Evolutionary conservation across 2,888 invertebrate species (phyloP).

Genomic region (Chymomyza fuscimana): DNA sequence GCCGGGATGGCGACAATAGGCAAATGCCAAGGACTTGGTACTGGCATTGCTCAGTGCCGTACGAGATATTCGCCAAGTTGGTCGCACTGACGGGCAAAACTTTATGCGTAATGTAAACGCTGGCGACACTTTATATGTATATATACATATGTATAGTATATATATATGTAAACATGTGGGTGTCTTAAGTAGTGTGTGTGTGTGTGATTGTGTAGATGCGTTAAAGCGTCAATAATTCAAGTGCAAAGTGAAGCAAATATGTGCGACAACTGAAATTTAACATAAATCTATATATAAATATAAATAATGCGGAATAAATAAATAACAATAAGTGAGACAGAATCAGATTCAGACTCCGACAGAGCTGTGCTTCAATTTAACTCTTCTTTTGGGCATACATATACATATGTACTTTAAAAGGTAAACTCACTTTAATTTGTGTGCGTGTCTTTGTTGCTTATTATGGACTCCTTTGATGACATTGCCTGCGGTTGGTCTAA

Average conservation of each 20-base stretch:
- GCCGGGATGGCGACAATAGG: constrained; percentile 34
- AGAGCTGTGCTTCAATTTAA: not conserved
- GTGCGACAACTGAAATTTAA: constrained; percentile 11
- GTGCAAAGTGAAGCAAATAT: constrained; percentile 1
- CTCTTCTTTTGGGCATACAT: not conserved
- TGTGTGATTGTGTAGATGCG: constrained; percentile 13
- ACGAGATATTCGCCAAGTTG: constrained; percentile 62
- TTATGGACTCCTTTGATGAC: not conserved
- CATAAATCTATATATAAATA: constrained; percentile 7
- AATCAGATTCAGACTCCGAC: not conserved
- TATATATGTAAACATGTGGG: not conserved
- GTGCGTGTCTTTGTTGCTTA: not conserved
- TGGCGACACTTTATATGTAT: constrained; percentile 8
- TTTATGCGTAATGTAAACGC: not conserved
- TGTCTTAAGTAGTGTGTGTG: not conserved
- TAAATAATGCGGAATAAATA: not conserved
- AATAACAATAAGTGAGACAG: not conserved
- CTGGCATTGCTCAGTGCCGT: constrained; percentile 51
- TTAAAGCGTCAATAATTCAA: constrained; percentile 47
- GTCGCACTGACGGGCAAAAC: constrained; percentile 40
- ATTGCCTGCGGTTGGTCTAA: not conserved
- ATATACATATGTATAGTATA: constrained; percentile 4
- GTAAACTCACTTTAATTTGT: constrained; percentile 25
- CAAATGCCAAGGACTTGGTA: constrained; percentile 71
- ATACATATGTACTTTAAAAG: constrained; percentile 21